phyloP scores from a whole-genome alignment of 2,113 vertebrate genomes.

The Heterochromis multidens region DNA sequence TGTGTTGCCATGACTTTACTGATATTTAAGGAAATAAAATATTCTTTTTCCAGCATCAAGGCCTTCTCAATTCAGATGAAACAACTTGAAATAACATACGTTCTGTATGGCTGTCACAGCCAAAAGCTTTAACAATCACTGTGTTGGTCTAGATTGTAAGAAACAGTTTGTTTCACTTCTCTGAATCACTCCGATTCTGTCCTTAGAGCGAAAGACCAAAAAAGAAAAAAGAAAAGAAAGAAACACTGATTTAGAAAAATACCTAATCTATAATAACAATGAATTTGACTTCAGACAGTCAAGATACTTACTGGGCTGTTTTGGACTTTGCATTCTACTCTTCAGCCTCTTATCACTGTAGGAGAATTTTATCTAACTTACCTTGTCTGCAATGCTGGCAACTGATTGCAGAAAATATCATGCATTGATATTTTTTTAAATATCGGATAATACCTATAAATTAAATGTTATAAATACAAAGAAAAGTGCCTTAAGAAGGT shows the following conservation, averaged over 20 bases:
- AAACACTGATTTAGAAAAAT: conserved; percentile 40
- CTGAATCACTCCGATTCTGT: conserved; percentile 56
- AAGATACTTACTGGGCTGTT: conserved; percentile 32
- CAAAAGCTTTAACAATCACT: background rate
- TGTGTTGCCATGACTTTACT: background rate
- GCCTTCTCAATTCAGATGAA: background rate
- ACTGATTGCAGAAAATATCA: background rate
- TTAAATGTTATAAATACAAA: conserved; percentile 40
- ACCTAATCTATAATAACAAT: conserved; percentile 31
- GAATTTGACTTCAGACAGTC: conserved; percentile 50
- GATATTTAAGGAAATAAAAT: background rate
- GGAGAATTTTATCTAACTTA: background rate
- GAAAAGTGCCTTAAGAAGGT: conserved; percentile 64
- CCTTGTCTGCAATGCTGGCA: conserved; percentile 12
- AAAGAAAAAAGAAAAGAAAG: background rate
- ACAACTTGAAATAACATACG: background rate
- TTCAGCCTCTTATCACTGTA: conserved; percentile 1
- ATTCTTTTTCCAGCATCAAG: background rate
- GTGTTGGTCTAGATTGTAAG: background rate
- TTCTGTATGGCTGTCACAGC: background rate
- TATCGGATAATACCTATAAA: conserved; percentile 40
- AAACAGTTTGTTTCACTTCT: background rate
- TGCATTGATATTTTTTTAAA: background rate
- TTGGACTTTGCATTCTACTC: conserved; percentile 47
- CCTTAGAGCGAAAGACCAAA: conserved; percentile 57